Base-by-base conservation (phyloP, 2,797 vertebrate species). In the Myotis findleyi region DNA sequence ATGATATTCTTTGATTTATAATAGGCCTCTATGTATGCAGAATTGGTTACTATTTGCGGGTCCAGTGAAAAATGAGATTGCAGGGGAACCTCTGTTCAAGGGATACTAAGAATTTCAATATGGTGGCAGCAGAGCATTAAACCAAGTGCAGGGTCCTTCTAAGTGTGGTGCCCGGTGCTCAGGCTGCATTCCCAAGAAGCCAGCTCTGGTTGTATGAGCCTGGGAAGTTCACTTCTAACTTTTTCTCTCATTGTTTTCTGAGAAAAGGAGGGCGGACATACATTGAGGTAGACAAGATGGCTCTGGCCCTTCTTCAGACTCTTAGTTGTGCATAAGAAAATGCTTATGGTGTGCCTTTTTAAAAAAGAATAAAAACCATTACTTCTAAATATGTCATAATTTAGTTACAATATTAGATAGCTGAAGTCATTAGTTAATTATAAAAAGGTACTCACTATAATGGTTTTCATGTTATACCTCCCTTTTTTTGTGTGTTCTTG, bases 351-450 rank as follows among this genome's bases (percentile, higher is more conserved):
- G 47, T 68, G 12, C 66, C 64, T 6, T 20, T 49, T 51, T 23
- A 30, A 47, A 44, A 23, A 87, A 77, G 3, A 90, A 88, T n/a
- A 87, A 84, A 93, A 47, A 3, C n/a, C 27, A 69, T 51, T 47
- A 7, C 5, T 91, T 95, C 53, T 73, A 87, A 86, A 76, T 92
- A 25, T 80, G 5, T 69, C 27, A 87, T 57, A 77, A 73, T 87
- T 64, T 77, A 38, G 17, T 79, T 64, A 53, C 1, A 38, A n/a
- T 38, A 72, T 36, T 53, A 11, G 33, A 17, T 80, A 36, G 36
- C 85, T 51, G 0, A 11, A 64, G 30, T 79, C 8, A 91, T 72
- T 89, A 80, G 25, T 76, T 87, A 81, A 91, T 82, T 96, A 73
- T 25, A 59, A 86, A 84, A 57, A 87, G 2, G 5, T 79, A 55